Conservation (phyloP, 2,113 vertebrate species). For the Paralichthys olivaceus region DNA sequence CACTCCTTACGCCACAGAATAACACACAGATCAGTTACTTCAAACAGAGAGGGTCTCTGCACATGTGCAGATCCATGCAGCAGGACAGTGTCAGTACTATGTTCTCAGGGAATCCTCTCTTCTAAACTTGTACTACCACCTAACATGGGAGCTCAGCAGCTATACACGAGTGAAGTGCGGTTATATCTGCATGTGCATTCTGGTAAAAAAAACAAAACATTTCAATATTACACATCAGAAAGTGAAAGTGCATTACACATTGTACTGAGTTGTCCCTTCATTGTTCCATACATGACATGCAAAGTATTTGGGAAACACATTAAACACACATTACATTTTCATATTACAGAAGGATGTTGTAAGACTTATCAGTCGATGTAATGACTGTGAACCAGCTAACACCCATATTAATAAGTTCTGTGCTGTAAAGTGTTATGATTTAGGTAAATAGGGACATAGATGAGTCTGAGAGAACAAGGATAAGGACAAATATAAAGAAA, state of each 20-base stretch:
- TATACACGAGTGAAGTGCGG: background rate
- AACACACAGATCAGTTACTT: constrained; percentile 29
- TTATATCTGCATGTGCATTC: background rate
- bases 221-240: background rate
- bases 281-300: too few relatives aligned
- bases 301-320: too few relatives aligned
- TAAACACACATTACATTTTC: too few relatives aligned
- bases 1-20: background rate
- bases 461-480: too few relatives aligned
- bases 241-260: background rate
- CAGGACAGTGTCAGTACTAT: background rate
- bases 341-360: too few relatives aligned
- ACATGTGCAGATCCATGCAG: constrained; percentile 53
- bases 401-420: too few relatives aligned
- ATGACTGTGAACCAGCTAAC: too few relatives aligned
- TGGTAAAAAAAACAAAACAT: background rate
- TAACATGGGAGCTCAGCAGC: constrained; percentile 1
- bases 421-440: too few relatives aligned
- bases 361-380: too few relatives aligned
- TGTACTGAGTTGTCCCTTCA: background rate
- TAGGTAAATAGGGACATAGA: too few relatives aligned
- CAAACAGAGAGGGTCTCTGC: constrained; percentile 23
- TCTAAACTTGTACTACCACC: background rate
- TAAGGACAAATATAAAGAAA: too few relatives aligned
- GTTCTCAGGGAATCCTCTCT: background rate